phyloP scores from a whole-genome alignment of 2,113 vertebrate genomes.

The Sarotherodon lohbergeri region DNA sequence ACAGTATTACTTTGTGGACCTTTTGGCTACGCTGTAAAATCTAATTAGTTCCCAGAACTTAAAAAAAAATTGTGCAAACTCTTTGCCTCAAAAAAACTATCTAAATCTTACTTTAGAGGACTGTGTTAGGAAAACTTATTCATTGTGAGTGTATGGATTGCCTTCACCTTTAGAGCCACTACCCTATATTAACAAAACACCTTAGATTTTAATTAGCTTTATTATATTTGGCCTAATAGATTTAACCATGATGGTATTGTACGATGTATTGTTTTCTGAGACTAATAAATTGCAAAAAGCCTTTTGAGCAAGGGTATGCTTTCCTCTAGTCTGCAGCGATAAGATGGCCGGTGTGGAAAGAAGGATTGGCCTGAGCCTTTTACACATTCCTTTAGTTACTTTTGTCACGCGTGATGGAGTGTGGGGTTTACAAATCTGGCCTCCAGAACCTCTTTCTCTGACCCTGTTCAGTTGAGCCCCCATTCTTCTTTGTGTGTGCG shows the following conservation, averaged over 20 bases:
- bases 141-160: background rate
- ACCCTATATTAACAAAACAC: background rate
- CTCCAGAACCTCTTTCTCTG: slow-evolving; percentile 47
- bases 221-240: background rate
- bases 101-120: background rate
- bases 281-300: slow-evolving; percentile 9
- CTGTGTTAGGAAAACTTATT: background rate
- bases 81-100: background rate
- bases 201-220: background rate
- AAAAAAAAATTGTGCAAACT: background rate
- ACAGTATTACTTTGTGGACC: background rate
- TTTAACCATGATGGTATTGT: background rate
- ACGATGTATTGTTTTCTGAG: background rate
- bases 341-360: background rate
- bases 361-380: slow-evolving; percentile 27
- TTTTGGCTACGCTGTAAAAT: background rate
- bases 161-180: background rate
- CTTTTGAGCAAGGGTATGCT: slow-evolving; percentile 30
- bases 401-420: slow-evolving; percentile 63
- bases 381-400: slow-evolving; percentile 62
- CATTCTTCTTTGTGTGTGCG: background rate
- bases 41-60: background rate
- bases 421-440: slow-evolving; percentile 53
- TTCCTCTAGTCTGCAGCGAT: slow-evolving; percentile 28
- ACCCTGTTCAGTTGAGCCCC: slow-evolving; percentile 42